A percentile compares a stretch with the other conserved stretches of the same genome.
These are phyloP conservation scores for Jacana jacana DNA, from an alignment of 2,113 vertebrate species.

Conservation along the genomic window DNA sequence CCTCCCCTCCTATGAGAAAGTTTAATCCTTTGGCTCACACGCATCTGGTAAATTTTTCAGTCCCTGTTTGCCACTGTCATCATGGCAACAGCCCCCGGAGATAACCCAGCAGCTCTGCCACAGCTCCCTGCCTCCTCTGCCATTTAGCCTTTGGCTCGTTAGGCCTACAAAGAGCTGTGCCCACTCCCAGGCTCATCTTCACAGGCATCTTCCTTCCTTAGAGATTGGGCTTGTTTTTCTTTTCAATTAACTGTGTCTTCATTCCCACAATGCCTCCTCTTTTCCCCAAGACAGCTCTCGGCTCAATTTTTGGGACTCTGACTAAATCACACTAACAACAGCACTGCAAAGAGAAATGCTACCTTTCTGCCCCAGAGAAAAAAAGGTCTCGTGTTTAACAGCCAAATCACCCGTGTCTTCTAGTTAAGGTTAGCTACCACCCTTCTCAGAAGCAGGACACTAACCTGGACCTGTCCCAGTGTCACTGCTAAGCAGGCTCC, in stretches of 20 bases:
- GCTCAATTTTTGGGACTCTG: not conserved
- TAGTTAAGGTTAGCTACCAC: not conserved
- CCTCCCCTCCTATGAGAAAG: not conserved
- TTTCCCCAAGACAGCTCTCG: not conserved
- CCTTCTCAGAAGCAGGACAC: not conserved
- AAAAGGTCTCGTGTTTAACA: not conserved
- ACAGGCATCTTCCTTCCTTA: not conserved
- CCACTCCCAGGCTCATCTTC: not conserved
- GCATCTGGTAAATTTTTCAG: slow-evolving; percentile 36
- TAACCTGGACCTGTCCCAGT: not conserved
- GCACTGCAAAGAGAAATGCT: not conserved
- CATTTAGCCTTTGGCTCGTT: not conserved
- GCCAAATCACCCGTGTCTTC: not conserved
- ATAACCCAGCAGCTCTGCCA: not conserved
- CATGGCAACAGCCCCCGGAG: slow-evolving; percentile 17
- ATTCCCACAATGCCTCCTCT: not conserved
- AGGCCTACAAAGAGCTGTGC: not conserved
- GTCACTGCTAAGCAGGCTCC: not conserved
- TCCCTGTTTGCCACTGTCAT: slow-evolving; percentile 23
- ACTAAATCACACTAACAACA: not conserved
- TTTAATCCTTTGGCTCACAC: slow-evolving; percentile 34
- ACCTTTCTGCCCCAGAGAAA: not conserved
- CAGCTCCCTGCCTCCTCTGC: not conserved
- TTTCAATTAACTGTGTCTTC: not conserved
- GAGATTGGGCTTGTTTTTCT: not conserved